These are phyloP conservation scores for Sympetrum striolatum DNA, from an alignment of 2,888 invertebrate genomes.

Conservation along the genomic window DNA sequence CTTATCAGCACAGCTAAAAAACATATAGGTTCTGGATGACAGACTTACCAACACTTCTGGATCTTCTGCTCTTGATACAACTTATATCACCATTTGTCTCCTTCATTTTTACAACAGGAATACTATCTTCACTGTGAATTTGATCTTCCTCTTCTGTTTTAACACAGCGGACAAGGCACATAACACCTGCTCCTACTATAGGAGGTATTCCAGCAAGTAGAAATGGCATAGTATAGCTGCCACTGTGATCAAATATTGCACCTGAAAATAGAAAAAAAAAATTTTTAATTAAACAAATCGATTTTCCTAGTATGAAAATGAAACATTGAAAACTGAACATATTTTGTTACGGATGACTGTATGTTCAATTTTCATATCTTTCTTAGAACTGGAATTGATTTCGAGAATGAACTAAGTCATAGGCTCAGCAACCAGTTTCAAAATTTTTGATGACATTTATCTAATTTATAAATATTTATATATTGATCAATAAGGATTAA, in stretches of 20 bases:
- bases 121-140: neutral
- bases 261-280: slow-evolving; percentile 54
- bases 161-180: slow-evolving; percentile 70
- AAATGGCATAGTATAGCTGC: slow-evolving; percentile 78
- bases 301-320: neutral
- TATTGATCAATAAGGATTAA: too few relatives aligned
- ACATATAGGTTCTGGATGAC: too few relatives aligned
- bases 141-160: slow-evolving; percentile 51
- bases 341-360: too few relatives aligned
- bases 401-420: too few relatives aligned
- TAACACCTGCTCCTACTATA: slow-evolving; percentile 75
- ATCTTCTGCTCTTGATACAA: neutral
- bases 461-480: too few relatives aligned
- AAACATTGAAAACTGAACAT: too few relatives aligned
- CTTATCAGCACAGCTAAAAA: too few relatives aligned
- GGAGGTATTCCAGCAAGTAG: slow-evolving; percentile 86
- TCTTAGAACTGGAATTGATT: too few relatives aligned
- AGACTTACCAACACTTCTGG: slow-evolving; percentile 10
- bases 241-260: slow-evolving; percentile 58
- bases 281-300: too few relatives aligned
- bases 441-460: too few relatives aligned
- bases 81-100: neutral
- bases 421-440: too few relatives aligned
- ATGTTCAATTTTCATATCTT: too few relatives aligned
- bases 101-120: neutral